Evolutionary conservation across 2,113 vertebrate species (phyloP).

Genomic region (Pholis gunnellus): DNA sequence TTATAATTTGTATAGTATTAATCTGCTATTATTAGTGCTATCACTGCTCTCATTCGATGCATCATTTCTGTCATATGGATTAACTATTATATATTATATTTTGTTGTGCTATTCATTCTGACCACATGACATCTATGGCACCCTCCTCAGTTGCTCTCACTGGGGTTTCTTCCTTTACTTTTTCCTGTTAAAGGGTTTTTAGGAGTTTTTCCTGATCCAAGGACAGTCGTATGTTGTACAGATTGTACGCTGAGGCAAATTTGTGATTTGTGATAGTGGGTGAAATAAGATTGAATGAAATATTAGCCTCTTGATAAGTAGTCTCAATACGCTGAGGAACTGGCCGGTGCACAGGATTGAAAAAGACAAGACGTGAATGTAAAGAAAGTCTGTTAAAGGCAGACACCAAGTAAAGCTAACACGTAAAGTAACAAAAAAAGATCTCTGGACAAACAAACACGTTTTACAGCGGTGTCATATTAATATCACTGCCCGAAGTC

Average conservation of each 20-base stretch:
- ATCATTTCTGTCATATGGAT: not conserved
- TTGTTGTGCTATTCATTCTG: not conserved
- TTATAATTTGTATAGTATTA: not conserved
- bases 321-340: slow-evolving; percentile 6
- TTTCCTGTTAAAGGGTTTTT: not conserved
- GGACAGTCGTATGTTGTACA: not conserved
- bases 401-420: slow-evolving; percentile 25
- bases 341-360: slow-evolving; percentile 1
- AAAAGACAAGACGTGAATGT: slow-evolving; percentile 23
- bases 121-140: not conserved
- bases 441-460: slow-evolving; percentile 34
- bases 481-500: slow-evolving; percentile 11
- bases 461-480: slow-evolving; percentile 19
- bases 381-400: slow-evolving; percentile 11
- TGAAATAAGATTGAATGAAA: not conserved
- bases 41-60: not conserved
- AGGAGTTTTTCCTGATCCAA: not conserved
- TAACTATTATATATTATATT: not conserved
- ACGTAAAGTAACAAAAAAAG: slow-evolving; percentile 30
- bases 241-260: not conserved
- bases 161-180: not conserved
- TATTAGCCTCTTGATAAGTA: not conserved
- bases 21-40: not conserved
- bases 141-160: not conserved
- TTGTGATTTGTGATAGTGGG: not conserved